Conservation (phyloP, 2,113 vertebrate species). For the Gadus macrocephalus region DNA sequence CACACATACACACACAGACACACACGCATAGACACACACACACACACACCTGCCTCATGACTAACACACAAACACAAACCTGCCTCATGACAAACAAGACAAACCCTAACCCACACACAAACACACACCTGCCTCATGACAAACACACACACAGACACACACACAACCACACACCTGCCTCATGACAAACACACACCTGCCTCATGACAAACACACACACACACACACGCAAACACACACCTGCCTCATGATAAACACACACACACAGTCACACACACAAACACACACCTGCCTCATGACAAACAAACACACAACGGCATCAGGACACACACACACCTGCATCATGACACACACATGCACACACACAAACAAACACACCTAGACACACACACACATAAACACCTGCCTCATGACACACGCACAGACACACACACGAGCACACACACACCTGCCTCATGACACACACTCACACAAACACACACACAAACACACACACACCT, state of each 20-base stretch:
- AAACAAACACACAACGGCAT: neutral
- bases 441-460: too few relatives aligned
- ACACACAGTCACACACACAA: neutral
- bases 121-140: neutral
- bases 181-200: neutral
- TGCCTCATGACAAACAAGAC: neutral
- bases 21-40: too few relatives aligned
- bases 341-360: neutral
- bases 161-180: neutral
- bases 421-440: neutral
- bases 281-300: neutral
- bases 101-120: neutral
- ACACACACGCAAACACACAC: neutral
- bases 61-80: slow-evolving; percentile 11
- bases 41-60: neutral
- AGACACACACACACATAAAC: neutral
- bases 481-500: neutral
- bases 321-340: neutral
- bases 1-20: too few relatives aligned
- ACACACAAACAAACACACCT: neutral
- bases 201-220: neutral
- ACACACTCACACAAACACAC: neutral
- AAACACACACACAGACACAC: neutral
- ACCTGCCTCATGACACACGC: neutral
- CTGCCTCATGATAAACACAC: neutral